Conservation (phyloP, 37 sponge, comb jelly and placozoan species). For the Beroe forskalii region DNA sequence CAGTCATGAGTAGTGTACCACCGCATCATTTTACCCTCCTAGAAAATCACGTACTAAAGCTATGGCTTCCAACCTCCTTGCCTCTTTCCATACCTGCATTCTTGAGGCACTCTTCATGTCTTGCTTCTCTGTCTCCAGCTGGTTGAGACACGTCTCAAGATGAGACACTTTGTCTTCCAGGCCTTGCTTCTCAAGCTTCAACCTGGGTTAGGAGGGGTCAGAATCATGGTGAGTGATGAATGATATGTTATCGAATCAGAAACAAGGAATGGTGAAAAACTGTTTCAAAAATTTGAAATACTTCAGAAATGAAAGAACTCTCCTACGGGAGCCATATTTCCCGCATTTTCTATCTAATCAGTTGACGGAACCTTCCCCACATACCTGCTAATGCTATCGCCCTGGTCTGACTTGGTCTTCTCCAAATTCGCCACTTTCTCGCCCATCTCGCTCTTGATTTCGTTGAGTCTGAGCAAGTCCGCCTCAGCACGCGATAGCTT, state of each 20-base stretch:
- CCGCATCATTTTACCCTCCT: too few relatives aligned
- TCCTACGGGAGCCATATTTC: too few relatives aligned
- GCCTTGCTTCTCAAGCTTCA: constrained; percentile 45
- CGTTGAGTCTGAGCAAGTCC: constrained; percentile 11
- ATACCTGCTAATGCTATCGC: constrained; percentile 47
- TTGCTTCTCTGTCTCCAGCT: constrained; percentile 36
- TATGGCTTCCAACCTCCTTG: too few relatives aligned
- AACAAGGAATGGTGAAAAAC: too few relatives aligned
- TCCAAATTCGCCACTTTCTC: constrained; percentile 10
- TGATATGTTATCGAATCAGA: background rate
- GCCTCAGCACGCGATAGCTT: constrained; percentile 24
- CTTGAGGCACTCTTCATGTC: constrained; percentile 57
- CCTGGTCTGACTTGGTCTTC: constrained; percentile 25
- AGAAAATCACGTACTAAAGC: too few relatives aligned
- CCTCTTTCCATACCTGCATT: constrained; percentile 56
- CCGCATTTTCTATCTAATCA: too few relatives aligned
- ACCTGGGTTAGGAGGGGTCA: background rate
- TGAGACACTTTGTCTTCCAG: constrained; percentile 60
- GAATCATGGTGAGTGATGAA: background rate
- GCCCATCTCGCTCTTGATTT: constrained; percentile 37
- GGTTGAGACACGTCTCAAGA: constrained; percentile 9
- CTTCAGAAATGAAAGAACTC: too few relatives aligned
- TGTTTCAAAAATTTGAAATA: too few relatives aligned
- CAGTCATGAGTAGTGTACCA: too few relatives aligned
- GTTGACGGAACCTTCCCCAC: too few relatives aligned